phyloP scores from a whole-genome alignment of 2,888 invertebrate species.

The Tinea semifulvella region DNA sequence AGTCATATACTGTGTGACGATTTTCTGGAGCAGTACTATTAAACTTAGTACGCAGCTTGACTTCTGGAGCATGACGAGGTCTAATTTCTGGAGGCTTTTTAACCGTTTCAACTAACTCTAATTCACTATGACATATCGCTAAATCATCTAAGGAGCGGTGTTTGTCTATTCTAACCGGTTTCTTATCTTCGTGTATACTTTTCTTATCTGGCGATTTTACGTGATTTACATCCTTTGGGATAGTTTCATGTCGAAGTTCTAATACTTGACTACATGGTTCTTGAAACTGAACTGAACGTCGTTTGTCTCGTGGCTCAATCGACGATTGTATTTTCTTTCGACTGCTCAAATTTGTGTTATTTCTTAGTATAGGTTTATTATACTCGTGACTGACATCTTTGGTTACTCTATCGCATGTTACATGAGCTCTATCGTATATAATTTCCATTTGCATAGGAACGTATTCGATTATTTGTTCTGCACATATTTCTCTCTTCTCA shows the following conservation, averaged over 20 bases:
- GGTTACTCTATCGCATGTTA: neutral
- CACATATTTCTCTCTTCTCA: conserved; percentile 20
- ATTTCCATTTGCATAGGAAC: neutral
- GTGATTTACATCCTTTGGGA: conserved; percentile 1
- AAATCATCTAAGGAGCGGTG: conserved; percentile 8
- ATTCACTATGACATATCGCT: neutral
- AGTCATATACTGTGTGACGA: conserved; percentile 49
- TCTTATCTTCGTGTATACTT: conserved; percentile 10
- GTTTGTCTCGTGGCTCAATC: neutral
- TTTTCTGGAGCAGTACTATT: conserved; percentile 27
- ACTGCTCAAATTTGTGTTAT: neutral
- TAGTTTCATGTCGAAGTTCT: neutral
- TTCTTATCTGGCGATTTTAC: conserved; percentile 1
- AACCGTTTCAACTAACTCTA: neutral
- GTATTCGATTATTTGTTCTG: neutral
- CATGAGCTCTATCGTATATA: neutral
- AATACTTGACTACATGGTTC: neutral
- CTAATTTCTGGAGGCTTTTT: neutral
- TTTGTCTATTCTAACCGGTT: neutral
- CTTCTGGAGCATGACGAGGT: conserved; percentile 16
- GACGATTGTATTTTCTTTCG: neutral
- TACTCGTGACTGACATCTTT: neutral
- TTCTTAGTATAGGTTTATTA: neutral
- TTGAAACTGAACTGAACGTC: neutral
- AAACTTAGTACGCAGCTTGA: conserved; percentile 30